Evolutionary conservation across 2,888 invertebrate species (phyloP).

Genomic region (Rotaria socialis): DNA sequence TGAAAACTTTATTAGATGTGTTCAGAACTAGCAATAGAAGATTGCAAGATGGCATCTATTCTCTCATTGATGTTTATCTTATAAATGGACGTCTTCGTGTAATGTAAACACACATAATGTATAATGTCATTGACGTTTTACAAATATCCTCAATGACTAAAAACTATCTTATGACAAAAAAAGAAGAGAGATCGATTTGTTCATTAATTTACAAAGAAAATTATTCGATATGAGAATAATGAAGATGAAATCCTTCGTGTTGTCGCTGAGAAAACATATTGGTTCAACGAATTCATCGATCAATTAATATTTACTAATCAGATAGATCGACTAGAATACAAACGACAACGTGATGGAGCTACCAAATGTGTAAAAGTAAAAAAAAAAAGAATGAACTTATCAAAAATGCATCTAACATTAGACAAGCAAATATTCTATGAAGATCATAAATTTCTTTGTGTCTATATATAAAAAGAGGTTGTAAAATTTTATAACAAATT

Average conservation of each 20-base stretch:
- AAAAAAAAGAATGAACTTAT: background rate
- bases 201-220: background rate
- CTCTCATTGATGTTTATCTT: background rate
- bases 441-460: background rate
- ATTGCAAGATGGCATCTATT: background rate
- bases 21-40: constrained; percentile 6
- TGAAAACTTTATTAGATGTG: background rate
- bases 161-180: background rate
- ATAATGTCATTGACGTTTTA: constrained; percentile 11
- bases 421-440: background rate
- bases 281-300: background rate
- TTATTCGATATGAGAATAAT: background rate
- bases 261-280: background rate
- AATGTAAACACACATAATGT: background rate
- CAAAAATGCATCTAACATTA: background rate
- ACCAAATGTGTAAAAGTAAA: background rate
- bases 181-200: background rate
- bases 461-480: background rate
- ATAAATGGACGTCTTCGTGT: background rate
- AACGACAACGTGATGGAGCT: background rate
- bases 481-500: background rate
- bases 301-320: background rate
- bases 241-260: background rate
- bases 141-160: background rate
- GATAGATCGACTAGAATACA: background rate